These are phyloP conservation scores for Microhierax caerulescens DNA, from an alignment of 2,797 vertebrate genomes.

Conservation along the genomic window DNA sequence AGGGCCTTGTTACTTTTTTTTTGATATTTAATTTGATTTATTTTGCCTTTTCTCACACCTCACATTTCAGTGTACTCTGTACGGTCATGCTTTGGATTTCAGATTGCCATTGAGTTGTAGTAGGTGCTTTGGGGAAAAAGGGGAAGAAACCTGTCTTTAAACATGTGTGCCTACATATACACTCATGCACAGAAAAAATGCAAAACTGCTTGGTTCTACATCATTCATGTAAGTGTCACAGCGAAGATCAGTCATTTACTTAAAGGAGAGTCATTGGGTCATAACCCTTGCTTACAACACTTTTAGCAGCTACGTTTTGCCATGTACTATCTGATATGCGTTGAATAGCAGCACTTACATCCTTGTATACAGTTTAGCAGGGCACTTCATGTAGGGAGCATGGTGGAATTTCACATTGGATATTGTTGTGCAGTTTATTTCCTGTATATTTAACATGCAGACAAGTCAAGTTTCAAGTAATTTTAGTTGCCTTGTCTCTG, in stretches of 20 bases:
- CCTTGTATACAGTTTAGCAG: background rate
- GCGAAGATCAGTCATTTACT: background rate
- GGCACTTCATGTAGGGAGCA: no score
- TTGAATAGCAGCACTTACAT: background rate
- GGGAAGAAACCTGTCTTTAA: background rate
- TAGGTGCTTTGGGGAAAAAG: background rate
- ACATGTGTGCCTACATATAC: background rate
- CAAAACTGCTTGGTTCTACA: background rate
- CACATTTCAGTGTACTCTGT: background rate
- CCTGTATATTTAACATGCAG: background rate
- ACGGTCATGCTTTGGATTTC: background rate
- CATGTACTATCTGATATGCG: rapidly evolving
- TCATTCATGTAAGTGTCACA: background rate
- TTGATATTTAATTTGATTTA: background rate
- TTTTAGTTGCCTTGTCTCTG: background rate
- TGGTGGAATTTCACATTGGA: background rate
- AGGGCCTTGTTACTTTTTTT: background rate
- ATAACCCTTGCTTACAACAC: no score
- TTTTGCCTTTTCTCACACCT: background rate
- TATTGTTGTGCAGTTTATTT: background rate
- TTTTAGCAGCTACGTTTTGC: background rate
- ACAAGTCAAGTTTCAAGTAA: background rate
- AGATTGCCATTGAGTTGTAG: background rate
- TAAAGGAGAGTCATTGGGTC: background rate
- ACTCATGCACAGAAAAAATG: background rate